A percentile compares a stretch with the other conserved stretches of the same genome.
phyloP scores from a whole-genome alignment of 2,888 invertebrate genomes.

The Drosophila nr. medialis region DNA sequence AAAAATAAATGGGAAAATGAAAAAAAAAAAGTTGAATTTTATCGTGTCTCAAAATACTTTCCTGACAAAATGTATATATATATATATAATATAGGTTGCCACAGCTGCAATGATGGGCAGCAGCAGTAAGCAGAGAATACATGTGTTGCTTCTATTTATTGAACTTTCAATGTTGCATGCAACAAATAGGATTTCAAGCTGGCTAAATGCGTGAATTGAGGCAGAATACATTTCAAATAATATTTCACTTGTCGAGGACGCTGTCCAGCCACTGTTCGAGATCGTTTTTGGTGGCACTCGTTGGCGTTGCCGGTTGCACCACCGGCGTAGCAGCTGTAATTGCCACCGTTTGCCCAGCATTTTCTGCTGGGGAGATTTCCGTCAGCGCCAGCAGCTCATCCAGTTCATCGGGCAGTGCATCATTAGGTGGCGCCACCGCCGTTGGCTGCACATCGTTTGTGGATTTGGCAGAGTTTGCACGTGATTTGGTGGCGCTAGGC shows the following conservation, averaged over 20 bases:
- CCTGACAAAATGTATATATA: not conserved
- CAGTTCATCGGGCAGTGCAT: conserved; percentile 73
- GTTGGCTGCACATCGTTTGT: conserved; percentile 9
- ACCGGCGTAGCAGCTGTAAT: conserved; percentile 31
- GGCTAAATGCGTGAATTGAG: not conserved
- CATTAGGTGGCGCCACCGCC: not conserved
- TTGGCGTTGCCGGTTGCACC: conserved; percentile 45
- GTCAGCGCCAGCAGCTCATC: conserved; percentile 79
- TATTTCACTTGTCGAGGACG: conserved; percentile 79
- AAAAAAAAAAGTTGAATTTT: not conserved
- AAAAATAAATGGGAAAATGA: not conserved
- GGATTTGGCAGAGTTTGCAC: conserved; percentile 47
- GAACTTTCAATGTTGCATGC: not conserved
- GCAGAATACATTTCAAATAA: not conserved
- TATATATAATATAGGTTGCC: not conserved
- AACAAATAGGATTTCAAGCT: not conserved
- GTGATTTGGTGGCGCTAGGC: conserved; percentile 41
- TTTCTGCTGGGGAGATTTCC: conserved; percentile 10
- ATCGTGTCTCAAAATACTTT: not conserved
- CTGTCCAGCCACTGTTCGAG: conserved; percentile 84
- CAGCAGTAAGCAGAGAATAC: not conserved
- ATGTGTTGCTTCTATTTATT: not conserved
- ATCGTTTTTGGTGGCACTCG: conserved; percentile 68
- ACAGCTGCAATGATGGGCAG: not conserved
- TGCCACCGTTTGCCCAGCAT: conserved; percentile 20